Base-by-base conservation (phyloP, 1,140 invertebrate species). In the Drosophila sulfurigaster region DNA sequence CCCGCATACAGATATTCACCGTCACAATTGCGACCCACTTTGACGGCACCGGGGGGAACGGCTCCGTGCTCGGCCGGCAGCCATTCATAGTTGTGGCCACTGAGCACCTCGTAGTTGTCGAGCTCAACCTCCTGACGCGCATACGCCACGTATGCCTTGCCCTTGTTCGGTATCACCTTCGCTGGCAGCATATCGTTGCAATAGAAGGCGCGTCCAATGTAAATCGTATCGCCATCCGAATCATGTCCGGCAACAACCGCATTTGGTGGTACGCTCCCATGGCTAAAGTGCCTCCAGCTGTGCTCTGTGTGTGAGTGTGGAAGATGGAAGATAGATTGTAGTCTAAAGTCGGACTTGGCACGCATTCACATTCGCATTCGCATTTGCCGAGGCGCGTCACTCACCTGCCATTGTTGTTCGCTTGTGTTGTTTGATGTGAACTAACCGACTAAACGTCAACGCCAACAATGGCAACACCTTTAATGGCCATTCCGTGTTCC, bases 161-260 rank as follows among this genome's bases (percentile, higher is more conserved):
- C 78, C 79, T 91, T 91, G 38, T 81, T 77, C 0, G 96, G 96
- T 28, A 96, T 95, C 8, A 97, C 94, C 93, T 97, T 97, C 0
- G 96, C 96, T 5, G 96, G 96, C 4, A 97, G 75, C 79, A 96
- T 93, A 79, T 96, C 96, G 1, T 95, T 96, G 58, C 95, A 93
- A 81, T 97, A 95, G 49, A 93, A 94, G 1, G 95, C 95, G 56
- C 96, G 93, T 1, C 96, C 96, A 4, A 97, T 95, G 82, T 94
- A 97, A 65, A 97, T 96, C 38, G 94, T 92, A 1, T 94, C 93
- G n/a, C 96, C 96, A 78, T 96, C 96, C 2, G 92, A 80, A 79
- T 97, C 96, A 3, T 93, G 93, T 8, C 96, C 96, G 3, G 95
- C 96, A 1, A 91, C 79, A 2, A 97, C 93, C 2, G 96, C 96